A percentile compares a stretch with the other conserved stretches of the same genome.
Conservation (phyloP, 2,797 vertebrate species). For the Microhierax caerulescens region DNA sequence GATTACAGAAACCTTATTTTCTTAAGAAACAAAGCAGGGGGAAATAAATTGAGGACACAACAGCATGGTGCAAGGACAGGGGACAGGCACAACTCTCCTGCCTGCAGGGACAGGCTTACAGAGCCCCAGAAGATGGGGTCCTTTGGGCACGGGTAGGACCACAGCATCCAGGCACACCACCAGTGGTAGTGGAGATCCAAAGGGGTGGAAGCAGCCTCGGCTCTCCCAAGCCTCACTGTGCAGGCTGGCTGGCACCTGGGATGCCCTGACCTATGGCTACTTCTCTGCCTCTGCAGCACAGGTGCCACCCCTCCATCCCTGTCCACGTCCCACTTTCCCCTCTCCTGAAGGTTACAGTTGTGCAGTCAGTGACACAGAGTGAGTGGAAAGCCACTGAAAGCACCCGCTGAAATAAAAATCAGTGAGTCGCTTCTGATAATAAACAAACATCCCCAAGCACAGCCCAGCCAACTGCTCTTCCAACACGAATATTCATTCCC, state of each 20-base stretch:
- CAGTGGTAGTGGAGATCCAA: neutral
- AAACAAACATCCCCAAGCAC: neutral
- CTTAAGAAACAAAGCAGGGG: neutral
- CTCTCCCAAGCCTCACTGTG: neutral
- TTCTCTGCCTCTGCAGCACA: neutral
- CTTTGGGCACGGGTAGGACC: neutral
- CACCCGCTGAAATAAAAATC: conserved; percentile 11
- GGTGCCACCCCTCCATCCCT: neutral
- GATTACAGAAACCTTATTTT: neutral
- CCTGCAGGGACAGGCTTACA: neutral
- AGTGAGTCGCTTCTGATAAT: neutral
- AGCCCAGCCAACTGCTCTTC: conserved; percentile 33
- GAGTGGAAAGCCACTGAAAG: neutral
- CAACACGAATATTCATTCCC: conserved; percentile 48
- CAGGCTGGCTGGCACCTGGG: neutral
- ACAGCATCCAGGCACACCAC: neutral
- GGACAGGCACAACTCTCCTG: neutral
- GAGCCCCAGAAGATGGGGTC: neutral
- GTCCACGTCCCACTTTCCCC: fast-evolving
- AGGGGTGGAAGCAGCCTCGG: neutral
- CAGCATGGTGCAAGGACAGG: neutral
- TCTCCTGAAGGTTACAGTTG: neutral
- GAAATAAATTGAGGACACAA: neutral
- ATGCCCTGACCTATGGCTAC: neutral
- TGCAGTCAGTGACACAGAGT: neutral